These are phyloP conservation scores for Petrophora chlorosata DNA, from an alignment of 2,888 invertebrate genomes.

Conservation along the genomic window DNA sequence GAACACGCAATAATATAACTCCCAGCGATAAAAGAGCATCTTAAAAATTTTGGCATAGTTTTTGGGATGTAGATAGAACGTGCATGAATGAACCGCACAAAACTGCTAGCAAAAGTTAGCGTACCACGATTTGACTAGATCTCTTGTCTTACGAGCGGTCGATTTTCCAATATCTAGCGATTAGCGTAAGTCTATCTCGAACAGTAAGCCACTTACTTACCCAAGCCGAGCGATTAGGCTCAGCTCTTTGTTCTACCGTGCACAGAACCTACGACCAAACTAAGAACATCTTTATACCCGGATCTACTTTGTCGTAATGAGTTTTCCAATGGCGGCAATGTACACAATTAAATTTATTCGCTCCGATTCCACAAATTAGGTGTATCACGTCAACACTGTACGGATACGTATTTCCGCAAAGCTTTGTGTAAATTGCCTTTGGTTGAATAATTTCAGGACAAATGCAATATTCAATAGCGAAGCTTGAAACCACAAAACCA, in stretches of 20 bases:
- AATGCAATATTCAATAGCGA: constrained; percentile 12
- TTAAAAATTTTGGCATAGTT: too few species aligned
- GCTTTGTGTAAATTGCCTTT: constrained; percentile 16
- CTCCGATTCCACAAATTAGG: constrained; percentile 10
- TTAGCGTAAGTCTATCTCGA: constrained; percentile 42
- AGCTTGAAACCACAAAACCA: constrained; percentile 17
- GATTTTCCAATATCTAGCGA: constrained; percentile 43
- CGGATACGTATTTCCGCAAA: neutral
- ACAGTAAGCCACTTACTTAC: constrained; percentile 37
- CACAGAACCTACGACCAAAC: too few species aligned
- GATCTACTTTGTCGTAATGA: constrained; percentile 31
- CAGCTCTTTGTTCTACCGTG: constrained; percentile 35
- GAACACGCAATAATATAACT: too few species aligned
- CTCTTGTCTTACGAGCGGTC: constrained; percentile 28
- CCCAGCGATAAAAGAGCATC: too few species aligned
- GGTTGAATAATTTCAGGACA: constrained; percentile 11
- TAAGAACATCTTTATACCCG: constrained; percentile 24
- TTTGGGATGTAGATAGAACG: too few species aligned
- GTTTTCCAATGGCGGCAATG: constrained; percentile 13
- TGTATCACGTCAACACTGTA: constrained; percentile 13
- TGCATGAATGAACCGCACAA: too few species aligned
- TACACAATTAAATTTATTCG: constrained; percentile 16
- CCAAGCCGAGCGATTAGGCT: constrained; percentile 34
- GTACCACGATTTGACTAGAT: too few species aligned
- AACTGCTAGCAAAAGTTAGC: too few species aligned